phyloP scores from a whole-genome alignment of 2,888 invertebrate genomes.

The Iselma pallidipennis region DNA sequence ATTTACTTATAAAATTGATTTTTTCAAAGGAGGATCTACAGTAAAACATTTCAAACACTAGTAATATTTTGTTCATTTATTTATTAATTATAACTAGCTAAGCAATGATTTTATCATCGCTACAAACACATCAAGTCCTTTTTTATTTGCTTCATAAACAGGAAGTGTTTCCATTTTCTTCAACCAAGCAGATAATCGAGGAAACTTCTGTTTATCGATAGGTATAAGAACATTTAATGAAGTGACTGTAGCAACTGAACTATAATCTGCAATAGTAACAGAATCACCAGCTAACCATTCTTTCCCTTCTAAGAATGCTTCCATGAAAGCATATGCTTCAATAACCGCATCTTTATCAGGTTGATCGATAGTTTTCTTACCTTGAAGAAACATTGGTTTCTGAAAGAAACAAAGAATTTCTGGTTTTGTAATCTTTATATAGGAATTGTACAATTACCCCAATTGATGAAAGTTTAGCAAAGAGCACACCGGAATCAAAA shows the following conservation, averaged over 20 bases:
- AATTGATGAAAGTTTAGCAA: too few relatives aligned
- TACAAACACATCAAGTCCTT: constrained; percentile 6
- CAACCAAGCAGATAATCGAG: constrained; percentile 44
- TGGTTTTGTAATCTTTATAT: too few relatives aligned
- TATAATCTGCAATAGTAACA: constrained; percentile 47
- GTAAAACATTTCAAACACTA: too few relatives aligned
- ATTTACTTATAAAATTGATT: too few relatives aligned
- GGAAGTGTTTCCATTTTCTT: constrained; percentile 39
- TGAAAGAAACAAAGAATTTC: background rate
- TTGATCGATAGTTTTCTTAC: constrained; percentile 33
- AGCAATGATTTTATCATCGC: too few relatives aligned
- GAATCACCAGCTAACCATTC: constrained; percentile 43
- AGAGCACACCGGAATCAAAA: too few relatives aligned
- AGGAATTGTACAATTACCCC: too few relatives aligned
- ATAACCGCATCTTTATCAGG: constrained; percentile 49
- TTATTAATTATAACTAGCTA: too few relatives aligned
- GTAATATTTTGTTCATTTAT: too few relatives aligned
- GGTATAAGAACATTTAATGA: constrained; percentile 14
- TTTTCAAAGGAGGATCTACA: too few relatives aligned
- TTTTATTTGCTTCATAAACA: constrained; percentile 17
- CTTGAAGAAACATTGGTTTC: constrained; percentile 2
- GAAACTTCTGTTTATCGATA: constrained; percentile 41
- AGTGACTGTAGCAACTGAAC: constrained; percentile 50
- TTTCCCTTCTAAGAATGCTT: constrained; percentile 55
- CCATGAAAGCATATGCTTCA: constrained; percentile 57